Evolutionary conservation across 2,797 vertebrate genomes (phyloP), one percentile per base, ranked within the genome.

Genomic region (Chaetodon trifasciatus): DNA sequence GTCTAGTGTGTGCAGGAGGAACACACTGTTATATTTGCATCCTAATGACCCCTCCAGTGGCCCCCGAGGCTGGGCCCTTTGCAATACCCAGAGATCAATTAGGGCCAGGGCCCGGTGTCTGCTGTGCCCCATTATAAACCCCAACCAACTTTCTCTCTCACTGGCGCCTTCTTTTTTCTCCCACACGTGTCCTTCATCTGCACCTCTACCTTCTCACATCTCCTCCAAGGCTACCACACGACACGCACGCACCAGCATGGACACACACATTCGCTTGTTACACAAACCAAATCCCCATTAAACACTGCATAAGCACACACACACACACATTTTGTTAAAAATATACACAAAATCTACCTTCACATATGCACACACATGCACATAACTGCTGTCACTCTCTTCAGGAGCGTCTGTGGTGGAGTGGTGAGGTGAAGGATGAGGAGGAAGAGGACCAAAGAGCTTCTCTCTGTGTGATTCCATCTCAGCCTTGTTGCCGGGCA

Each of bases 1-100:
- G 84, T 88, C 87, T 83, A 53, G 79, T 44, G 55, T 87, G 79
- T 84, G 86, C 89, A 86, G 70, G 78, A 94, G 89, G 79, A 94
- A 86, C 90, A 89, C 87, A 70, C 84, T 82, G 87, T 81, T 92
- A 91, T 93, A 95, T 96, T 95, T 95, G 95, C 94, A 95, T 95
- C 91, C 94, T 95, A 95, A 95, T 94, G 93, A 95, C 92, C 92
- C 91, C 91, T 92, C 91, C 90, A 91, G 86, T 90, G 93, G 92
- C 93, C 93, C 95, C 93, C 55, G 88, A 94, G 94, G 92, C 92
- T 77, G 88, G 90, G 92, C 92, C 93, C 92, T 93, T 85, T 90
- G 91, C 93, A 91, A 91, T 93, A 92, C 94, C 95, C 91, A 91
- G 94, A 96, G 95, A 96, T 96, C 95, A 96, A 96, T 96, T 96